Evolutionary conservation across 2,797 vertebrate genomes (phyloP).

Genomic region (Hippocampus kuda): DNA sequence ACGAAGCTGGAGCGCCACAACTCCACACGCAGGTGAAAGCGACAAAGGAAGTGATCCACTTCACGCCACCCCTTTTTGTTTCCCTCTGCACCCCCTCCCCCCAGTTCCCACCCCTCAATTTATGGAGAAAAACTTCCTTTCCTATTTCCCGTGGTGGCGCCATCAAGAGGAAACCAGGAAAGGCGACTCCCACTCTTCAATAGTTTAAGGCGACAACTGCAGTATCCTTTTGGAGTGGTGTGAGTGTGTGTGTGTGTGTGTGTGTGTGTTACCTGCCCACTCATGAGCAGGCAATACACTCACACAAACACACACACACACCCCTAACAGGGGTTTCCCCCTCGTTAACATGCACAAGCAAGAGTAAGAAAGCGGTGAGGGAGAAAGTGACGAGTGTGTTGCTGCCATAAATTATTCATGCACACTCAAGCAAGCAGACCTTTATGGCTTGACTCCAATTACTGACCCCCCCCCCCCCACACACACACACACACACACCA

Average conservation of each 20-base stretch:
- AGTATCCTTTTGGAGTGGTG: background rate
- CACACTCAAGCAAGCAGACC: slow-evolving; percentile 30
- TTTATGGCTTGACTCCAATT: slow-evolving; percentile 48
- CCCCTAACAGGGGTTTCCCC: slow-evolving; percentile 24
- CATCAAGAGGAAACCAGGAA: slow-evolving; percentile 35
- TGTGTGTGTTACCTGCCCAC: background rate
- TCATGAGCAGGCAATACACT: background rate
- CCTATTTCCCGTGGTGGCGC: slow-evolving; percentile 54
- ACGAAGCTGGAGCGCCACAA: background rate
- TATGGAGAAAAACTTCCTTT: slow-evolving; percentile 51
- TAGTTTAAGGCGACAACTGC: slow-evolving; percentile 25
- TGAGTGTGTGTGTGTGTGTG: background rate
- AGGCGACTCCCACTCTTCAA: slow-evolving; percentile 24
- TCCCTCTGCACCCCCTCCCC: slow-evolving; percentile 32
- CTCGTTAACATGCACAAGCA: slow-evolving; percentile 29
- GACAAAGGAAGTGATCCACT: slow-evolving; percentile 37
- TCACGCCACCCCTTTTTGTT: slow-evolving; percentile 26
- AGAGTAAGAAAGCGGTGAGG: slow-evolving; percentile 6
- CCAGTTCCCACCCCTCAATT: background rate
- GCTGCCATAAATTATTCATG: slow-evolving; percentile 53
- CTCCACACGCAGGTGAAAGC: slow-evolving; percentile 14
- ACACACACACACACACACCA: slow-evolving; percentile 10
- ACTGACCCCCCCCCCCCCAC: slow-evolving; percentile 44
- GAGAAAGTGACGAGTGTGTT: slow-evolving; percentile 10
- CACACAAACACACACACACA: background rate